These are phyloP conservation scores for Notarius lentiginosus DNA, from an alignment of 2,113 vertebrate genomes.

Conservation along the genomic window DNA sequence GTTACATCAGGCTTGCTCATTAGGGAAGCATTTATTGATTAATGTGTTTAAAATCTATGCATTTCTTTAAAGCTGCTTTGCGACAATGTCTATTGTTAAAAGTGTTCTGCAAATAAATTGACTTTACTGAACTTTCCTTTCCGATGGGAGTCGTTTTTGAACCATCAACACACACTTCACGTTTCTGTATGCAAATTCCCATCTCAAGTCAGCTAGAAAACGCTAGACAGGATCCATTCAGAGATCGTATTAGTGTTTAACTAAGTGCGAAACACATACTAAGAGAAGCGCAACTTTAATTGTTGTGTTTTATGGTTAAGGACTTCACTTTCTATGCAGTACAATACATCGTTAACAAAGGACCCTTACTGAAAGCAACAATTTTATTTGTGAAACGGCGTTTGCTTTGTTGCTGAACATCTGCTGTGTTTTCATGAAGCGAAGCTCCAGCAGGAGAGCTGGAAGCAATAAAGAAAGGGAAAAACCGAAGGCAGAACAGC, in stretches of 20 bases:
- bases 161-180: neutral
- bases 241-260: slow-evolving; percentile 23
- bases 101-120: too few relatives aligned
- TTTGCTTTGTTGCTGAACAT: slow-evolving; percentile 32
- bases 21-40: too few relatives aligned
- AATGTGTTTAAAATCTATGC: too few relatives aligned
- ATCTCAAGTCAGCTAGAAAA: neutral
- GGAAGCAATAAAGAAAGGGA: neutral
- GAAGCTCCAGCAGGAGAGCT: neutral
- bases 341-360: neutral
- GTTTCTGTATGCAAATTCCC: slow-evolving; percentile 1
- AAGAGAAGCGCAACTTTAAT: neutral
- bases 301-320: neutral
- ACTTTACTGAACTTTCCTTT: too few relatives aligned
- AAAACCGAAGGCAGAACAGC: neutral
- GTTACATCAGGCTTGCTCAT: too few relatives aligned
- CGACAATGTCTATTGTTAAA: too few relatives aligned
- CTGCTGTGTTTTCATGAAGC: slow-evolving; percentile 14
- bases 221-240: neutral
- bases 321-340: neutral
- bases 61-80: too few relatives aligned
- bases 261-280: slow-evolving; percentile 16
- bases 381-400: neutral
- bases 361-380: neutral
- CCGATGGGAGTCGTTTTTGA: neutral